Conservation (phyloP, 2,113 vertebrate species). For the Verasper variegatus region DNA sequence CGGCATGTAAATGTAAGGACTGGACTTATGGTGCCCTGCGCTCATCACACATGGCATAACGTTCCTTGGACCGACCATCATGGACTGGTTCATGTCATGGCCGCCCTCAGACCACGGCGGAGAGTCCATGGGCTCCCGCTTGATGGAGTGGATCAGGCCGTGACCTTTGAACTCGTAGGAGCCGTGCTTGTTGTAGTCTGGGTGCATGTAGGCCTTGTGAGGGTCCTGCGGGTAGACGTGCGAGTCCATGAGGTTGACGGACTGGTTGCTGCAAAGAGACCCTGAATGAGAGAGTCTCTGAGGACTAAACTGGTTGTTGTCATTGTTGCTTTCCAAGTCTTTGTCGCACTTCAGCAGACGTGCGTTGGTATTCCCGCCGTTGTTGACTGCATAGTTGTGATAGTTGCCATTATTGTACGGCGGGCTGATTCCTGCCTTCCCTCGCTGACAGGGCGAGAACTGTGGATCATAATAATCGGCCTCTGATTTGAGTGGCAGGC, state of each 20-base stretch:
- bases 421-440: conserved; percentile 78
- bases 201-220: conserved; percentile 80
- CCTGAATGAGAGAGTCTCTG: conserved; percentile 82
- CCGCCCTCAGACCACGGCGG: conserved; percentile 79
- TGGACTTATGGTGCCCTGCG: conserved; percentile 74
- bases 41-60: conserved; percentile 78
- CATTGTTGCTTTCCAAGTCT: conserved; percentile 70
- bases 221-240: conserved; percentile 79
- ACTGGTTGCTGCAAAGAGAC: conserved; percentile 73
- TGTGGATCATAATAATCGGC: conserved; percentile 79
- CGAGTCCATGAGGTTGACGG: conserved; percentile 76
- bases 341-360: conserved; percentile 83
- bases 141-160: conserved; percentile 86
- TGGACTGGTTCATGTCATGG: conserved; percentile 74
- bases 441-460: conserved; percentile 84
- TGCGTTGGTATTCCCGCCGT: conserved; percentile 51
- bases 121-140: conserved; percentile 91
- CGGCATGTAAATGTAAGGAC: conserved; percentile 81
- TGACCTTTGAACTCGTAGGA: conserved; percentile 85
- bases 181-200: conserved; percentile 79
- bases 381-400: conserved; percentile 74
- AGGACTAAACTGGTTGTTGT: conserved; percentile 74
- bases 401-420: conserved; percentile 82
- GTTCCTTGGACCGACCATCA: conserved; percentile 78
- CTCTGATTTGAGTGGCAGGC: conserved; percentile 89